Base-by-base conservation (phyloP, 2,113 vertebrate genomes). In the Panthera tigris region DNA sequence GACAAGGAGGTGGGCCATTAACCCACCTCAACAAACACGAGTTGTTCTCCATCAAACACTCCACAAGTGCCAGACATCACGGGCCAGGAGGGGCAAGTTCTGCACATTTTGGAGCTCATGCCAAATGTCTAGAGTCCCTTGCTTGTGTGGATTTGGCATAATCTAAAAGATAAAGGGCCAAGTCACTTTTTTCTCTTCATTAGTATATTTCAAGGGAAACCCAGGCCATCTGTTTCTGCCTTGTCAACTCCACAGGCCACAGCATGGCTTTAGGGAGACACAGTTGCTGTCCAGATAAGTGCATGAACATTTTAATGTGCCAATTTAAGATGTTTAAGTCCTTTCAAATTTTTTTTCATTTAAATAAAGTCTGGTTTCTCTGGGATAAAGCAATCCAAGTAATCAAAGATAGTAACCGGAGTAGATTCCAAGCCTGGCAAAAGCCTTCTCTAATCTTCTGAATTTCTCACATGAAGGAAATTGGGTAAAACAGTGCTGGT, bases 381-480 rank as follows among this genome's bases (percentile, higher is more conserved):
- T 83, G 80, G 52, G 41, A 83, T 57, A 92, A 91, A 71, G 12
- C 45, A 80, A 80, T 61, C 65, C 73, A 93, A 93, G 55, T 68
- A 52, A 97, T 92, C 48, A 85, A 85, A 89, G 39, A 87, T 68
- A 83, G 88, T 63, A 78, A 96, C 13, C 45, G 23, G 36, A 79
- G 45, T 21, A 91, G 63, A 91, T n/a, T 71, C 36, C 73, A 84
- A 57, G 69, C 33, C 68, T 87, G 63, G 29, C 50, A 83, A 69
- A 92, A 39, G 41, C 9, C 12, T 73, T 61, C 27, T 33, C 69
- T 74, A 10, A 45, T 91, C 71, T 85, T 57, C 31, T 69, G 79
- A 73, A 48, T 7, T 31, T 50, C 50, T 73, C 45, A 73, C 5
- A 16, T 86, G 95, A 65, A 80, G 69, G 81, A 89, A 93, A 80